Percentiles rank a stretch among this genome's conserved stretches.
Evolutionary conservation across 2,888 invertebrate genomes (phyloP).

Genomic region (Taphrorychus bicolor): DNA sequence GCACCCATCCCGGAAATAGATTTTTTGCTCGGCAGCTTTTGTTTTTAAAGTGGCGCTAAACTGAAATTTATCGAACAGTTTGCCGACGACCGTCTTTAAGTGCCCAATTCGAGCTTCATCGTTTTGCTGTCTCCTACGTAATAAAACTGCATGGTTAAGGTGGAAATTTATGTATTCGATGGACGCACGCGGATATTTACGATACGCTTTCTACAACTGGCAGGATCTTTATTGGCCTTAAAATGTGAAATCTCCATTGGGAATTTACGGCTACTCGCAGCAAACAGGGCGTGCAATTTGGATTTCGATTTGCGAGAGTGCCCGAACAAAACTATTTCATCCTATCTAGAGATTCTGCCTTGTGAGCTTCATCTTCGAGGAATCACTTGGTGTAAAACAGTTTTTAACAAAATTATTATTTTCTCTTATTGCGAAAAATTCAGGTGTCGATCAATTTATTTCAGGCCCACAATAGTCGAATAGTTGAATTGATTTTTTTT

Average conservation of each 20-base stretch:
- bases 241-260: not conserved
- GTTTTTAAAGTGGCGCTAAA: conserved; percentile 14
- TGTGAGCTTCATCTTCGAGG: too few species aligned
- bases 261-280: not conserved
- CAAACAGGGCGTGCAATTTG: not conserved
- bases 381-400: too few species aligned
- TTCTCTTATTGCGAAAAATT: too few species aligned
- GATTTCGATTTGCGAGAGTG: conserved; percentile 1
- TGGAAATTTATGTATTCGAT: not conserved
- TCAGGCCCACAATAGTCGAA: too few species aligned
- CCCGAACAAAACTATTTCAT: not conserved
- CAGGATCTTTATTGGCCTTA: conserved; percentile 2
- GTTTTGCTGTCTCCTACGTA: not conserved
- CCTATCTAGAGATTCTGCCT: too few species aligned
- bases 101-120: conserved; percentile 2
- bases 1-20: conserved; percentile 13
- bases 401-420: too few species aligned
- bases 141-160: conserved; percentile 1
- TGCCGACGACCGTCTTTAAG: not conserved
- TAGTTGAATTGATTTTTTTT: too few species aligned
- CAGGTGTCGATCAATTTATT: too few species aligned
- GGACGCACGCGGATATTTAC: not conserved
- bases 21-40: conserved; percentile 10
- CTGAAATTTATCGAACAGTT: conserved; percentile 7
- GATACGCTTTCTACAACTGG: conserved; percentile 4